Evolutionary conservation across 1,140 invertebrate genomes (phyloP).

Genomic region (Yoshiicerus persimilis): DNA sequence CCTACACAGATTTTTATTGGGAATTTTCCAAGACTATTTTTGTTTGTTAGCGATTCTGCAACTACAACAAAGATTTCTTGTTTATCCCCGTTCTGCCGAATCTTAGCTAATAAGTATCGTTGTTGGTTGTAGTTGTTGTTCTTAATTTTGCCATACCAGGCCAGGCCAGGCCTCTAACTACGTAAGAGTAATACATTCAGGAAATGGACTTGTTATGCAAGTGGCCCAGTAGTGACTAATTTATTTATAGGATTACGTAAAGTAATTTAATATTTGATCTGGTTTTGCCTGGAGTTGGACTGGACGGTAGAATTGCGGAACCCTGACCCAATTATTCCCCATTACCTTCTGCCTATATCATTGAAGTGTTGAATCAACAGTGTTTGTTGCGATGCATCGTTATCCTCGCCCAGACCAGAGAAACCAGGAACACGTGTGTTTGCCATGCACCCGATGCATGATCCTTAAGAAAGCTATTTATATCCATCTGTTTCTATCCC

Average conservation of each 20-base stretch:
- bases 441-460: neutral
- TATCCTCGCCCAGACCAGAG: neutral
- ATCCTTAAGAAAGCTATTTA: neutral
- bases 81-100: too few species aligned
- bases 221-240: too few species aligned
- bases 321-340: neutral
- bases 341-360: neutral
- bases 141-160: too few species aligned
- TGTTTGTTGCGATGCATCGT: neutral
- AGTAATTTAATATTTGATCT: too few species aligned
- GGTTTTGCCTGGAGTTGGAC: neutral
- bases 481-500: neutral
- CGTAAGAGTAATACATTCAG: too few species aligned
- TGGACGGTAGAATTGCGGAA: neutral
- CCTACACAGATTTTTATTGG: neutral
- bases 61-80: too few species aligned
- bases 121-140: too few species aligned
- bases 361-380: neutral
- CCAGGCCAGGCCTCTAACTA: too few species aligned
- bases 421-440: neutral
- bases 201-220: too few species aligned
- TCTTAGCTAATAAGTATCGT: too few species aligned
- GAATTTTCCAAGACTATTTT: neutral
- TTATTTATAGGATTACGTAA: too few species aligned
- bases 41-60: neutral